Percentiles rank a stretch among this genome's conserved stretches.
Conservation (phyloP, 2,113 vertebrate genomes). For the Chroicocephalus ridibundus region DNA sequence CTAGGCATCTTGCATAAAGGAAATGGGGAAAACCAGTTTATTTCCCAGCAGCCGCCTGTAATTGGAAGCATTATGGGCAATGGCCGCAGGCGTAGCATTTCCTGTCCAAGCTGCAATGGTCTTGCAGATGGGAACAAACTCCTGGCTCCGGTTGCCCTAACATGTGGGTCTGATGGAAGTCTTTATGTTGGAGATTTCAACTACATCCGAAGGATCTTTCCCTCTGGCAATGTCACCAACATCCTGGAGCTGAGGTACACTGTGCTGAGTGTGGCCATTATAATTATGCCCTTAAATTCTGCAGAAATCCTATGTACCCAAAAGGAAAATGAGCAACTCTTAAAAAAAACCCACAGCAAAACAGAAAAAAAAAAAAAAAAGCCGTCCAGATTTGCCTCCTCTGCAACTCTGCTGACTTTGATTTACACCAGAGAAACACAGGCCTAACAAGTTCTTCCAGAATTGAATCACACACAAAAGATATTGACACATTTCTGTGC, state of each 20-base stretch:
- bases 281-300: background rate
- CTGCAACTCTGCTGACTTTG: slow-evolving; percentile 22
- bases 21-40: slow-evolving; percentile 95
- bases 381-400: background rate
- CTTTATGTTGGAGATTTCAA: slow-evolving; percentile 98
- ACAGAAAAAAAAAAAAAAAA: background rate
- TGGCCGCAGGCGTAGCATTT: slow-evolving; percentile 92
- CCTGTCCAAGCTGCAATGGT: slow-evolving; percentile 97
- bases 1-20: slow-evolving; percentile 97
- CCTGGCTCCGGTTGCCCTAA: slow-evolving; percentile 91
- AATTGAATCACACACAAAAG: background rate
- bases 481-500: slow-evolving; percentile 2
- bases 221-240: slow-evolving; percentile 96
- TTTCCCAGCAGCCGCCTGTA: slow-evolving; percentile 96
- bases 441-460: background rate
- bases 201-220: slow-evolving; percentile 96
- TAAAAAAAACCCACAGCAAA: background rate
- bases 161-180: slow-evolving; percentile 93
- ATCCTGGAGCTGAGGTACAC: slow-evolving; percentile 93
- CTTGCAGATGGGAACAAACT: slow-evolving; percentile 98
- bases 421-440: slow-evolving; percentile 6
- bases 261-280: background rate
- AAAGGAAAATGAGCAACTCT: background rate
- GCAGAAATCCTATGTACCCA: background rate
- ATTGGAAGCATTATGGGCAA: slow-evolving; percentile 98